Evolutionary conservation across 2,888 invertebrate genomes (phyloP).

Genomic region (Alviniconcha strummeri): DNA sequence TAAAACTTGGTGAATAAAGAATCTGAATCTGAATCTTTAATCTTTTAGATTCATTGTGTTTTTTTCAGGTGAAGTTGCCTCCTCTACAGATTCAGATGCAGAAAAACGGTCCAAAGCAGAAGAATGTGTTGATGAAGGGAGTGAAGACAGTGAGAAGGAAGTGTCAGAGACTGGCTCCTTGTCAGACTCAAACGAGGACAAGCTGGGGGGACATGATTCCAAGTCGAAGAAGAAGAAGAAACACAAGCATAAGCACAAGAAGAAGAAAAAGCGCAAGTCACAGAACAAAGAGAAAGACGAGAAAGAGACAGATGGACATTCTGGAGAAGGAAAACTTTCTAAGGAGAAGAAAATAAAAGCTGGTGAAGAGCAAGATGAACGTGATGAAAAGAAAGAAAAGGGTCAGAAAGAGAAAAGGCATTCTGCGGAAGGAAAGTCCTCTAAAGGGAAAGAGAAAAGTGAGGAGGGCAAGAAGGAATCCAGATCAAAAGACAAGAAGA

Average conservation of each 20-base stretch:
- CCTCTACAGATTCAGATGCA: constrained; percentile 33
- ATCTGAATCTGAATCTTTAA: too few relatives aligned
- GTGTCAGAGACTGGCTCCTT: constrained; percentile 58
- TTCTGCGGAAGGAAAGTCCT: background rate
- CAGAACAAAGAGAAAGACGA: constrained; percentile 28
- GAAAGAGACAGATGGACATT: background rate
- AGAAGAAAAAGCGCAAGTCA: constrained; percentile 33
- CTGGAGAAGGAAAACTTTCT: background rate
- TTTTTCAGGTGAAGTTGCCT: constrained; percentile 38
- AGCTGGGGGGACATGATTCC: background rate
- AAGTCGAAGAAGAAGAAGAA: constrained; percentile 31
- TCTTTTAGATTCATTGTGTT: too few relatives aligned
- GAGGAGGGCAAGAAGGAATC: background rate
- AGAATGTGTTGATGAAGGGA: constrained; percentile 21
- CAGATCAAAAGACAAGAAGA: constrained; percentile 18
- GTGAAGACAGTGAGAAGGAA: constrained; percentile 44
- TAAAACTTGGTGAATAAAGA: too few relatives aligned
- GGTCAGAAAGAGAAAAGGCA: background rate
- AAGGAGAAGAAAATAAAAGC: background rate
- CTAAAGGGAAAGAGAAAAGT: background rate
- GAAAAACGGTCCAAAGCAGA: constrained; percentile 5
- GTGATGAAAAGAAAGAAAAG: constrained; percentile 23
- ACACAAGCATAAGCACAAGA: constrained; percentile 28
- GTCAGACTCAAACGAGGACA: constrained; percentile 30
- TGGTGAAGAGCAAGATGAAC: background rate